A percentile compares a stretch with the other conserved stretches of the same genome.
Conservation (phyloP, 92 coral and sea anemone genomes). For the Heteractis magnifica region DNA sequence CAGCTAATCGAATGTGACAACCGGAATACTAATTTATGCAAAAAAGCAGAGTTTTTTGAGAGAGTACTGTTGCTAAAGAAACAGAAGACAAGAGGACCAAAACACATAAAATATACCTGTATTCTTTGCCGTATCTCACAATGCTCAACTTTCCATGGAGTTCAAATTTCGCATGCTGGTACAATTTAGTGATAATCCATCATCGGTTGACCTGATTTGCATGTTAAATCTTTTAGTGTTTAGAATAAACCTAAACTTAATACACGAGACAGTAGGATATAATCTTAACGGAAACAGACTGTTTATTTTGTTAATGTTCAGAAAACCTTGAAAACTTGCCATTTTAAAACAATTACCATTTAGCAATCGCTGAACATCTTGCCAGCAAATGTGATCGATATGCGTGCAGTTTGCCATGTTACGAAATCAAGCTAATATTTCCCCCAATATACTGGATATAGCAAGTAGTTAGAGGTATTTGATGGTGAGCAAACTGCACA, state of each 20-base stretch:
- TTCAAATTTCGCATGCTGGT: neutral
- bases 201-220: neutral
- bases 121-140: neutral
- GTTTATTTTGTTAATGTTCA: constrained; percentile 19
- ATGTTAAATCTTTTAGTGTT: constrained; percentile 14
- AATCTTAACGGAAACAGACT: constrained; percentile 37
- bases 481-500: neutral
- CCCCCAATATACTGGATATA: neutral
- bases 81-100: neutral
- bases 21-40: constrained; percentile 14
- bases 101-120: neutral
- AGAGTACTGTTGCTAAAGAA: neutral
- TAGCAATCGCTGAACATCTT: constrained; percentile 10
- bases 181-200: constrained; percentile 7
- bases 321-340: constrained; percentile 10
- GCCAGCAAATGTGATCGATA: constrained; percentile 16
- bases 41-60: neutral
- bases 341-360: neutral
- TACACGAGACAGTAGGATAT: neutral
- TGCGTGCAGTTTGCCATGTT: constrained; percentile 2
- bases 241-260: constrained; percentile 7
- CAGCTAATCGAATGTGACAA: constrained; percentile 2
- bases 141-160: neutral
- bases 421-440: neutral
- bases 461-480: neutral